A percentile compares a stretch with the other conserved stretches of the same genome.
Conservation (phyloP, 2,797 vertebrate genomes). For the Falco rusticolus region DNA sequence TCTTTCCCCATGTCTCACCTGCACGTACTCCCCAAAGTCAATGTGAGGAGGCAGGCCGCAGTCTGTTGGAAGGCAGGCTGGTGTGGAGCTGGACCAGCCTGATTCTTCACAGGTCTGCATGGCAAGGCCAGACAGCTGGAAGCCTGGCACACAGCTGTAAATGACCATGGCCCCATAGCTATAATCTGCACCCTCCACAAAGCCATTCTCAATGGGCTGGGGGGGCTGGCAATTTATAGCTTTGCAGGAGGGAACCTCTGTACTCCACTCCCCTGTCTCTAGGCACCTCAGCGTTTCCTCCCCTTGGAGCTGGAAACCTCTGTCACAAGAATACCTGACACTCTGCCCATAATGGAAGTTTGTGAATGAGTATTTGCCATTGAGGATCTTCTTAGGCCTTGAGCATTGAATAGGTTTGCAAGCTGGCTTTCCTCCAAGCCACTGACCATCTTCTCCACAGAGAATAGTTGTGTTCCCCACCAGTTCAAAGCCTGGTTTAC, state of each 20-base stretch:
- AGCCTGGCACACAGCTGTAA: conserved; percentile 97
- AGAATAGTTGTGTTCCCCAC: conserved; percentile 89
- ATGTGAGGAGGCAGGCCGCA: conserved; percentile 97
- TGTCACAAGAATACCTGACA: conserved; percentile 87
- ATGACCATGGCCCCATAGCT: conserved; percentile 95
- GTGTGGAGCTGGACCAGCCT: conserved; percentile 91
- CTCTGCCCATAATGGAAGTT: conserved; percentile 88
- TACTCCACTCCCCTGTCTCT: conserved; percentile 88
- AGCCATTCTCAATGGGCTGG: conserved; percentile 91
- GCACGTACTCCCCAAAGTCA: conserved; percentile 91
- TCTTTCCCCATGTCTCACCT: conserved; percentile 69
- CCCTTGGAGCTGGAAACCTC: conserved; percentile 90
- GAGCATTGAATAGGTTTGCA: conserved; percentile 92
- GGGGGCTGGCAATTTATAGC: conserved; percentile 90
- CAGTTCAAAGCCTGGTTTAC: conserved; percentile 89
- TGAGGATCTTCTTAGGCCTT: conserved; percentile 83
- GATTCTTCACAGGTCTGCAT: conserved; percentile 93
- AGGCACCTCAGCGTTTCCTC: conserved; percentile 84
- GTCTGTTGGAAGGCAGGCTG: conserved; percentile 87
- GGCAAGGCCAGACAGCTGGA: conserved; percentile 89
- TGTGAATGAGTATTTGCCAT: conserved; percentile 85
- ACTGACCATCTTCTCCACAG: conserved; percentile 92
- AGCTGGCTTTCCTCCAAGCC: conserved; percentile 89
- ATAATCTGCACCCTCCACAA: conserved; percentile 94
- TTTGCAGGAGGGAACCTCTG: conserved; percentile 82